A percentile compares a stretch with the other conserved stretches of the same genome.
Evolutionary conservation across 2,797 vertebrate genomes (phyloP).

Genomic region (Cyprinella venusta): DNA sequence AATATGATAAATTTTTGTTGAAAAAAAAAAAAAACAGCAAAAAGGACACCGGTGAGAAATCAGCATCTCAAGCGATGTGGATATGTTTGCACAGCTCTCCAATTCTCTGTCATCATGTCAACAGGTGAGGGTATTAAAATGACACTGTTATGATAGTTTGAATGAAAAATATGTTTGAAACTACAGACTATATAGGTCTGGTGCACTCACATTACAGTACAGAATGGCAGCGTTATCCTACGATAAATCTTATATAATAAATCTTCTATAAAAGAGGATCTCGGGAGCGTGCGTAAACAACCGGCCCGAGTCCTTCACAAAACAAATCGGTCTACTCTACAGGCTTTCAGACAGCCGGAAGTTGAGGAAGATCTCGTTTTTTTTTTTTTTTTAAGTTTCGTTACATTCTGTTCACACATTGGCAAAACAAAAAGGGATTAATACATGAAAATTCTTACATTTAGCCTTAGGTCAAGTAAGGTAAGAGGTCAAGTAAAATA

Average conservation of each 20-base stretch:
- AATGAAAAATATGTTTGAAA: not conserved
- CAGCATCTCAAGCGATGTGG: not conserved
- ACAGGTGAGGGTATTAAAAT: not conserved
- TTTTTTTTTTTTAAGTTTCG: not conserved
- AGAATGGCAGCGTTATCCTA: not conserved
- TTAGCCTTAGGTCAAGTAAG: not conserved
- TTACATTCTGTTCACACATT: not conserved
- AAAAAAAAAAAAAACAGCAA: not conserved
- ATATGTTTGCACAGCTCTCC: not conserved
- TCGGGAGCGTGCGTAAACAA: not conserved
- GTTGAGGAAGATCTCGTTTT: not conserved
- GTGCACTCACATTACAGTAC: not conserved
- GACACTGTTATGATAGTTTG: not conserved
- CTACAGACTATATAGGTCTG: not conserved
- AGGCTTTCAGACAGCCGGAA: not conserved
- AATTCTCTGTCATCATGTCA: not conserved
- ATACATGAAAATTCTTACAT: not conserved
- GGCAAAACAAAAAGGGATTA: not conserved
- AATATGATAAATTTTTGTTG: not conserved
- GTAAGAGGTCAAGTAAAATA: not conserved
- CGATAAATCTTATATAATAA: not conserved
- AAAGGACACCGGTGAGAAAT: too few relatives aligned
- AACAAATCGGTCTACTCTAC: not conserved
- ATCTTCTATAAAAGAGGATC: not conserved
- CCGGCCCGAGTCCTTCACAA: not conserved